phyloP scores from a whole-genome alignment of 2,888 invertebrate species.

The Catocala fraxini region DNA sequence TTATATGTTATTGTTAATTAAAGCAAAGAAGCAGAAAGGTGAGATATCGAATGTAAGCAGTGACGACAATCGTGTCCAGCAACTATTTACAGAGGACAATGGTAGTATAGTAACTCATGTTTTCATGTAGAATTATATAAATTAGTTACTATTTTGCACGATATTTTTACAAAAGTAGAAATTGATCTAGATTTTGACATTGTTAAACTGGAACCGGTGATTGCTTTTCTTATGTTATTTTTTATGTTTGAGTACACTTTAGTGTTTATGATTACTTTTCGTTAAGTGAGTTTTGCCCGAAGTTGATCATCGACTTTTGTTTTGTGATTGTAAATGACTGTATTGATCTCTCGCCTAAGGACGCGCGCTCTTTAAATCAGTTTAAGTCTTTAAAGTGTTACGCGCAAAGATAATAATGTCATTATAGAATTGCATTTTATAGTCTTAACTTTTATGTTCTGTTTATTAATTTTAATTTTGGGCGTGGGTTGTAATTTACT shows the following conservation, averaged over 20 bases:
- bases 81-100: conserved; percentile 70
- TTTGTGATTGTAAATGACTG: conserved; percentile 23
- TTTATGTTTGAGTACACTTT: no score
- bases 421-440: conserved; percentile 34
- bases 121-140: conserved; percentile 42
- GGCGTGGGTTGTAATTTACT: conserved; percentile 35
- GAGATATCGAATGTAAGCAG: conserved; percentile 74
- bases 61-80: conserved; percentile 68
- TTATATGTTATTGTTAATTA: conserved; percentile 73
- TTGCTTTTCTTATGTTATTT: neutral
- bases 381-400: conserved; percentile 17
- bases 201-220: conserved; percentile 25
- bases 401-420: conserved; percentile 15
- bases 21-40: conserved; percentile 84
- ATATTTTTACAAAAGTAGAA: conserved; percentile 21
- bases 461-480: conserved; percentile 26
- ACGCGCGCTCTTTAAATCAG: conserved; percentile 11
- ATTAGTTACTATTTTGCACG: conserved; percentile 34
- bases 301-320: conserved; percentile 31
- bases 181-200: conserved; percentile 26
- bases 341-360: conserved; percentile 25
- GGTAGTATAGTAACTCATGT: conserved; percentile 73
- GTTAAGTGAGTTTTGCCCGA: conserved; percentile 24
- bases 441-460: conserved; percentile 24
- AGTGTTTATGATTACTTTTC: conserved; percentile 2